Percentiles rank a stretch among this genome's conserved stretches.
Evolutionary conservation across 2,113 vertebrate genomes (phyloP).

Genomic region (human (Homo sapiens)): GRCh38 chr2:156793501-156794000

Average conservation of each 20-base stretch:
- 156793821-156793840: not conserved
- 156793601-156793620: not conserved
- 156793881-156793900: not conserved
- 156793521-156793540: not conserved
- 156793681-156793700: not conserved
- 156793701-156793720: not conserved
- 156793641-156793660: not conserved
- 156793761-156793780: not conserved
- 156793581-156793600: not conserved
- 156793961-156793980: not conserved
- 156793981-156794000: not conserved
- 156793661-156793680: not conserved
- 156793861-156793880: conserved; percentile 26
- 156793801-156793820: not conserved
- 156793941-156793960: not conserved
- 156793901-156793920: not conserved
- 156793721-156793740: conserved; percentile 20
- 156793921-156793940: not conserved
- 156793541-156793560: not conserved
- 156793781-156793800: not conserved
- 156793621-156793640: not conserved
- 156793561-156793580: not conserved
- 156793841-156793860: not conserved
- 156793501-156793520: not conserved
- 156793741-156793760: not conserved